These are phyloP conservation scores for Diacarnus erythraeanus DNA, from an alignment of 37 sponge, comb jelly and placozoan species.

Conservation along the genomic window DNA sequence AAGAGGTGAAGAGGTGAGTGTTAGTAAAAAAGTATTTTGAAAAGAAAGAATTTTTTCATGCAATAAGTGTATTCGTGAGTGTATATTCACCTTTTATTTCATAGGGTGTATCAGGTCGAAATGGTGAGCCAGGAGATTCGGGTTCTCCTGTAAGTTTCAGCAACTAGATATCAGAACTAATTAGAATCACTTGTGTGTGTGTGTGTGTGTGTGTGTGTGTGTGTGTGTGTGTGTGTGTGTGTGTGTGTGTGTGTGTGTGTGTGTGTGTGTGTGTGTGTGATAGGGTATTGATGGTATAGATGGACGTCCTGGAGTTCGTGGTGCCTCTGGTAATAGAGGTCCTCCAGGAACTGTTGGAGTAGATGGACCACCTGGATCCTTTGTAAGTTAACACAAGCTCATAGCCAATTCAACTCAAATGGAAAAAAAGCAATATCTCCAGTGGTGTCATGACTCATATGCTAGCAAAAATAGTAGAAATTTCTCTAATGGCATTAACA, in stretches of 20 bases:
- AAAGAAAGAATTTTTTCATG: no score
- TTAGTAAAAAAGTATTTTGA: no score
- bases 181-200: not conserved
- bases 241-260: not conserved
- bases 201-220: not conserved
- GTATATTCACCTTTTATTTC: not conserved
- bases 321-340: constrained; percentile 36
- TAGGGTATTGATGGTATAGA: constrained; percentile 61
- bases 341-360: constrained; percentile 37
- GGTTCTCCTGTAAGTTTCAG: constrained; percentile 35
- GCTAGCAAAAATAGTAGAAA: no score
- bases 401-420: no score
- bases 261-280: not conserved
- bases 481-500: no score
- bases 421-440: no score
- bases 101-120: constrained; percentile 48
- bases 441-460: no score
- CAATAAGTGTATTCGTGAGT: not conserved
- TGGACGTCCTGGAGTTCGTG: constrained; percentile 43
- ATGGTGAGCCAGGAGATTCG: constrained; percentile 45
- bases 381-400: constrained; percentile 41
- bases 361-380: constrained; percentile 40
- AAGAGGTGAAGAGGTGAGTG: constrained; percentile 28
- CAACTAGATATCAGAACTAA: not conserved
- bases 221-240: not conserved